phyloP scores from a whole-genome alignment of 2,797 vertebrate genomes.

The Cirrhinus mrigala region DNA sequence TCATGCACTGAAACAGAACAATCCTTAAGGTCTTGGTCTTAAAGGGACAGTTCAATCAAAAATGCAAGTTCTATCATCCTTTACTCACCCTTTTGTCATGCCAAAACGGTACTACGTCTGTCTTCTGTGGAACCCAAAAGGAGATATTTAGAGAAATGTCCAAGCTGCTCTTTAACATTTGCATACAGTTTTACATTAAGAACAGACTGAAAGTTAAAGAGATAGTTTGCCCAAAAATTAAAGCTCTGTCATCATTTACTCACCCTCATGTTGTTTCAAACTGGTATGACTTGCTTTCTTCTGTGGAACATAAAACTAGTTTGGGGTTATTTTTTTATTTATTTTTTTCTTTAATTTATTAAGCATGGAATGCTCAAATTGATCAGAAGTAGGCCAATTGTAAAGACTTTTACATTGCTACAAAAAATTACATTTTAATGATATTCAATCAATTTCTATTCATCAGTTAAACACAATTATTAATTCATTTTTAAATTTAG shows the following conservation, averaged over 20 bases:
- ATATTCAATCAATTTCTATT: too few species aligned
- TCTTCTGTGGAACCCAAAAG: background rate
- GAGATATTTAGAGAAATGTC: background rate
- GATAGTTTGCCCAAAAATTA: background rate
- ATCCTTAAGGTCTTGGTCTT: background rate
- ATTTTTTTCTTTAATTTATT: too few species aligned
- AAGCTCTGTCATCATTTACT: background rate
- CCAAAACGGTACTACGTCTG: background rate
- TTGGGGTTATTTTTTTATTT: too few species aligned
- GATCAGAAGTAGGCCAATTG: too few species aligned
- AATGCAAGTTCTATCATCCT: background rate
- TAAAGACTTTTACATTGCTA: too few species aligned
- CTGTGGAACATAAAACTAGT: too few species aligned
- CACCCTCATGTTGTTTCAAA: too few species aligned
- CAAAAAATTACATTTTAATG: too few species aligned
- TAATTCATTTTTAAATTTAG: too few species aligned
- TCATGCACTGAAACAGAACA: background rate
- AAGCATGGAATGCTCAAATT: too few species aligned
- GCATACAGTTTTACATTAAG: background rate
- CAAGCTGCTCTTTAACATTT: background rate
- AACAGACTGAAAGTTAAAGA: background rate
- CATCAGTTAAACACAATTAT: too few species aligned
- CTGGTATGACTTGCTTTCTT: too few species aligned
- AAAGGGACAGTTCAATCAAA: background rate
- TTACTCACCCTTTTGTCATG: background rate